Evolutionary conservation across 2,113 vertebrate genomes (phyloP).

Genomic region (Phrynocephalus versicolor): DNA sequence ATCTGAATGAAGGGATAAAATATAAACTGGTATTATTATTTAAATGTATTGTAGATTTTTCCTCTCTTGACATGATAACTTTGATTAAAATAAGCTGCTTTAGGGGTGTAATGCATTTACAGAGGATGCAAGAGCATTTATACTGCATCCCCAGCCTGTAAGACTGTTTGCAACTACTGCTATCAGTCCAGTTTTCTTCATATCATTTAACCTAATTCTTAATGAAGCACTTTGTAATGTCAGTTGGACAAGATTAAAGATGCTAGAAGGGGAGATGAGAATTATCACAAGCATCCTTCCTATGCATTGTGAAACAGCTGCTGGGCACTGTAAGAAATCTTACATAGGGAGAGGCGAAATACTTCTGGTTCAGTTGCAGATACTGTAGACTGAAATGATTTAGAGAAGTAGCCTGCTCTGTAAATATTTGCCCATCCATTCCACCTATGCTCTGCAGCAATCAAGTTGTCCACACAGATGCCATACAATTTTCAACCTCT

Average conservation of each 20-base stretch:
- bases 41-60: background rate
- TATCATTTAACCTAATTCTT: background rate
- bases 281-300: background rate
- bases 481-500: background rate
- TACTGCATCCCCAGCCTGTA: background rate
- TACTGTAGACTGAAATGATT: no score
- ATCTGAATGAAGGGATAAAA: background rate
- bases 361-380: background rate
- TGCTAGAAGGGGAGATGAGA: background rate
- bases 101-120: background rate
- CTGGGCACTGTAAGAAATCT: background rate
- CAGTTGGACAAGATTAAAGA: background rate
- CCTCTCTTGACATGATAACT: conserved; percentile 4
- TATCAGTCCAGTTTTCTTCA: background rate
- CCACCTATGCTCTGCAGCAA: no score
- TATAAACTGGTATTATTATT: conserved; percentile 3
- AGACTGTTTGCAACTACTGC: background rate
- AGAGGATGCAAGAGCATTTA: background rate
- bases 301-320: background rate
- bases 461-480: background rate
- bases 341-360: no score
- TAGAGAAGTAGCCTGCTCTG: no score
- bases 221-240: background rate
- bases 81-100: conserved; percentile 23
- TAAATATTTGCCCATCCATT: no score